These are phyloP conservation scores for Brachionus rubens DNA, from an alignment of 1,140 invertebrate species.

Conservation along the genomic window DNA sequence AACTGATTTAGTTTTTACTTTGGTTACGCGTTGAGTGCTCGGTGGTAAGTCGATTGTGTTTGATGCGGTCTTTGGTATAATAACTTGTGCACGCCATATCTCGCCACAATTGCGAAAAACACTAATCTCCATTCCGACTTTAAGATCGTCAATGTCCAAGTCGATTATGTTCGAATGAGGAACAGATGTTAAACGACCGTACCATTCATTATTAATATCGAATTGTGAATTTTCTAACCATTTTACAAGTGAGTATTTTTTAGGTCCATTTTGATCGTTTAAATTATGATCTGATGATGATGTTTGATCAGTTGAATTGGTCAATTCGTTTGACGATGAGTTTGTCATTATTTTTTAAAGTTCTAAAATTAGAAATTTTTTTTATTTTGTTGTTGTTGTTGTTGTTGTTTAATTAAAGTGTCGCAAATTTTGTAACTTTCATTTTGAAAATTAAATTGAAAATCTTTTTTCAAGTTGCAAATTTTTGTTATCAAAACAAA, in stretches of 20 bases:
- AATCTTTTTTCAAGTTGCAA: too few relatives aligned
- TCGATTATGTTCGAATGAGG: slow-evolving; percentile 42
- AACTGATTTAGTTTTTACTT: background rate
- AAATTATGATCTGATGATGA: too few relatives aligned
- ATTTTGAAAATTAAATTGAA: too few relatives aligned
- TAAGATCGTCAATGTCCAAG: slow-evolving; percentile 29
- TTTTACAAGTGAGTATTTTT: slow-evolving; percentile 31
- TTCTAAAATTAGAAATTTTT: too few relatives aligned
- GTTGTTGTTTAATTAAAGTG: too few relatives aligned
- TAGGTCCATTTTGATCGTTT: background rate
- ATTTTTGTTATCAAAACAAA: too few relatives aligned
- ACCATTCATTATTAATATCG: slow-evolving; percentile 41
- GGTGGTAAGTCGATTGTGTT: slow-evolving; percentile 15
- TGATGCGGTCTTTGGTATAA: slow-evolving; percentile 29
- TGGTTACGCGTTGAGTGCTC: background rate
- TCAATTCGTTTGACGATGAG: background rate
- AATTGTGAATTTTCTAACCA: slow-evolving; percentile 45
- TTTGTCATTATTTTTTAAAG: slow-evolving; percentile 17
- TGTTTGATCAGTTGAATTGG: too few relatives aligned
- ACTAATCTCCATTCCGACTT: slow-evolving; percentile 38
- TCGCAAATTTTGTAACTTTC: too few relatives aligned
- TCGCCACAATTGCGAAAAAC: slow-evolving; percentile 40
- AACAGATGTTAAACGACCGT: slow-evolving; percentile 31
- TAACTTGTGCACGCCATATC: slow-evolving; percentile 39
- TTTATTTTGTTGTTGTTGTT: too few relatives aligned